Evolutionary conservation across 2,797 vertebrate species (phyloP).

Genomic region (Propithecus perrieri): DNA sequence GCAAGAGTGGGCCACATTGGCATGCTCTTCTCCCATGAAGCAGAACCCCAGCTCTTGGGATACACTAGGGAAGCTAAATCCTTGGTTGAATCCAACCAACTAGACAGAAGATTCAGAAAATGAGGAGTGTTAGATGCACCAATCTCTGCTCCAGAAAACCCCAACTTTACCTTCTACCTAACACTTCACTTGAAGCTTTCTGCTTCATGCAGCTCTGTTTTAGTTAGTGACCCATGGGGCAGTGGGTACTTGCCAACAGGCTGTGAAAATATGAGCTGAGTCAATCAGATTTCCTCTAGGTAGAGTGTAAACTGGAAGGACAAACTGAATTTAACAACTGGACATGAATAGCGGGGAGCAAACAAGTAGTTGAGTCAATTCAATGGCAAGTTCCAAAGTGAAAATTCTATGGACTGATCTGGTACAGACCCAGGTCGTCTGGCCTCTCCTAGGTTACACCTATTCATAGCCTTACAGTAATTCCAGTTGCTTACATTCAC

Average conservation of each 20-base stretch:
- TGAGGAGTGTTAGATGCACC: background rate
- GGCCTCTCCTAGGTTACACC: background rate
- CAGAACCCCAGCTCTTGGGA: background rate
- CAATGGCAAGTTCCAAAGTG: background rate
- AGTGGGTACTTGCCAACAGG: background rate
- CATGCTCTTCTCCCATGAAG: background rate
- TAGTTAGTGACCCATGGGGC: background rate
- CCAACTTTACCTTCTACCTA: background rate
- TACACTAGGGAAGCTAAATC: background rate
- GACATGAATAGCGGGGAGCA: background rate
- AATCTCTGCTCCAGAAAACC: background rate
- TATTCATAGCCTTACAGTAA: background rate
- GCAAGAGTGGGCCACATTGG: rapidly evolving
- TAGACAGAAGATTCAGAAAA: background rate
- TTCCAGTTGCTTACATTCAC: background rate
- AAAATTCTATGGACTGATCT: background rate
- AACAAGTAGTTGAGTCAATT: background rate
- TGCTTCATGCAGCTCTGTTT: background rate
- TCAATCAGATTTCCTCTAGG: conserved; percentile 12
- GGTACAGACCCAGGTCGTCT: background rate
- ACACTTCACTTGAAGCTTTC: background rate
- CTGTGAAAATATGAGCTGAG: background rate
- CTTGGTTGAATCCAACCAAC: background rate
- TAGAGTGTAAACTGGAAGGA: background rate
- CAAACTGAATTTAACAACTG: conserved; percentile 7